Percentiles rank a stretch among this genome's conserved stretches.
These are phyloP conservation scores for Champsocephalus esox DNA, from an alignment of 2,797 vertebrate genomes.

Conservation along the genomic window DNA sequence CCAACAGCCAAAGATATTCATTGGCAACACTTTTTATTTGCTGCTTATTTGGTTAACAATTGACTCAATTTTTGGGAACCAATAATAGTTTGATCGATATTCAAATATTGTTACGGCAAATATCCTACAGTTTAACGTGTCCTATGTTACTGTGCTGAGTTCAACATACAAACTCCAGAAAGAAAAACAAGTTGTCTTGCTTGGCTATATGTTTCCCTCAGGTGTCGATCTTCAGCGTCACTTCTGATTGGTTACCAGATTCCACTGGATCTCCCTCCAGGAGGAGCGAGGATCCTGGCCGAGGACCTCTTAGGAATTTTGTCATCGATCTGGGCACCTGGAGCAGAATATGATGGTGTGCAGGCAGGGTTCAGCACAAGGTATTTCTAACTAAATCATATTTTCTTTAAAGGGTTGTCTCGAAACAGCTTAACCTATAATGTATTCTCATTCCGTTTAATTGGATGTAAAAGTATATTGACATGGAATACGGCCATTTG, in stretches of 20 bases:
- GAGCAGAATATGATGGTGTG: constrained; percentile 1
- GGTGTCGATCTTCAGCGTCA: constrained; percentile 44
- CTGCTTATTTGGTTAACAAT: constrained; percentile 57
- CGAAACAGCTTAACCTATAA: no score
- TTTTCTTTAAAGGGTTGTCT: background rate
- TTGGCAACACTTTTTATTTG: constrained; percentile 32
- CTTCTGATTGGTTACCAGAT: constrained; percentile 88
- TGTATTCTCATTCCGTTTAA: constrained; percentile 9
- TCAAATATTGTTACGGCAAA: constrained; percentile 46
- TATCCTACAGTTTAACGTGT: constrained; percentile 43
- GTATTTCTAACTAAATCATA: background rate
- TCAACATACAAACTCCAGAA: constrained; percentile 63
- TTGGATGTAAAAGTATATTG: background rate
- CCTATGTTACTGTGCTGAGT: constrained; percentile 55
- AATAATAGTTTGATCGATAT: constrained; percentile 27
- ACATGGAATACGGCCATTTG: background rate
- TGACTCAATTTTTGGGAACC: constrained; percentile 51
- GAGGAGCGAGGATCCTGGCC: constrained; percentile 94
- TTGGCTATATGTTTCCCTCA: constrained; percentile 54
- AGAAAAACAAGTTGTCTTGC: constrained; percentile 62
- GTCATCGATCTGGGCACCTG: constrained; percentile 95
- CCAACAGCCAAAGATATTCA: constrained; percentile 47
- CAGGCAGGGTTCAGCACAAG: constrained; percentile 7
- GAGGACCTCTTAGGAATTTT: constrained; percentile 96
- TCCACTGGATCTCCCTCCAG: constrained; percentile 94